Conservation (phyloP, 2,113 vertebrate species). For the Chunga burmeisteri region DNA sequence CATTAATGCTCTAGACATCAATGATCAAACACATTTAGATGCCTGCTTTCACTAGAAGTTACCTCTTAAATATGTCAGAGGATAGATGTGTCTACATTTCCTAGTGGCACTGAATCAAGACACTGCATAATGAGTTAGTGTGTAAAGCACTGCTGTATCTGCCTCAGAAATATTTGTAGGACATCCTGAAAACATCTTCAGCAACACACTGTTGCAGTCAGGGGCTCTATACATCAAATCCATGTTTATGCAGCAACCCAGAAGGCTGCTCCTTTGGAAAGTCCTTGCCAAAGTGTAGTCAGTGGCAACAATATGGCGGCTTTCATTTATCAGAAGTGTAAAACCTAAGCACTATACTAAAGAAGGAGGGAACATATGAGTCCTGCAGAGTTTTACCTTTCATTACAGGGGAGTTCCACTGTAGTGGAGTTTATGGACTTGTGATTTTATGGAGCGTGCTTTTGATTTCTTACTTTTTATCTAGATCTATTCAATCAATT, state of each 20-base stretch:
- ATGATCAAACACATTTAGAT: not conserved
- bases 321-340: constrained; percentile 32
- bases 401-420: constrained; percentile 41
- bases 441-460: constrained; percentile 22
- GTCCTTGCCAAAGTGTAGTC: not conserved
- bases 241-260: not conserved
- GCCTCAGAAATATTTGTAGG: constrained; percentile 41
- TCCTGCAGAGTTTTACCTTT: constrained; percentile 15
- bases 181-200: constrained; percentile 35
- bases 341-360: constrained; percentile 37
- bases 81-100: not conserved
- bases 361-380: not conserved
- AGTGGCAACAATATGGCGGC: not conserved
- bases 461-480: constrained; percentile 20
- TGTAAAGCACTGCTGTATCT: not conserved
- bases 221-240: constrained; percentile 30
- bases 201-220: not conserved
- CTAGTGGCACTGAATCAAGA: not conserved
- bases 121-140: constrained; percentile 8
- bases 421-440: constrained; percentile 49
- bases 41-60: not conserved
- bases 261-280: constrained; percentile 29
- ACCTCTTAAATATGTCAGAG: not conserved
- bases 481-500: constrained; percentile 6
- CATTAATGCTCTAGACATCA: not conserved